Percentiles rank a stretch among this genome's conserved stretches.
These are phyloP conservation scores for Ataeniobius toweri DNA, from an alignment of 2,797 vertebrate genomes.

Conservation along the genomic window DNA sequence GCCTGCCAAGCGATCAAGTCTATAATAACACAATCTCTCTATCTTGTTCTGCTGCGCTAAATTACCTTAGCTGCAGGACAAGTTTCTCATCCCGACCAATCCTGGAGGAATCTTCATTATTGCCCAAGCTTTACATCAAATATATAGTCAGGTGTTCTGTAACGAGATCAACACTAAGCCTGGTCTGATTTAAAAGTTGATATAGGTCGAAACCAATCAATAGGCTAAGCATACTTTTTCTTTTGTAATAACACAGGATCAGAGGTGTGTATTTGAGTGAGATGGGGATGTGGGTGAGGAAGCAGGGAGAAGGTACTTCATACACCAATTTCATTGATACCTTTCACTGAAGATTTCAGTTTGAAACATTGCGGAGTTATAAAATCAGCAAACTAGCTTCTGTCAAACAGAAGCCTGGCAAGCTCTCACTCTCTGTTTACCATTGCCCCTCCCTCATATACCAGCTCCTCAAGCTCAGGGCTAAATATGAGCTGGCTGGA, in stretches of 20 bases:
- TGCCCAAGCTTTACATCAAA: slow-evolving; percentile 70
- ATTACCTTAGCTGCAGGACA: slow-evolving; percentile 72
- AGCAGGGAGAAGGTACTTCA: slow-evolving; percentile 20
- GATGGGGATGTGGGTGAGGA: neutral
- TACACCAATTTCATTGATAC: slow-evolving; percentile 17
- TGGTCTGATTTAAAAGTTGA: slow-evolving; percentile 76
- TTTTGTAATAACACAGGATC: slow-evolving; percentile 18
- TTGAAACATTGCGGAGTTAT: slow-evolving; percentile 22
- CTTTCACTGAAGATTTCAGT: slow-evolving; percentile 16
- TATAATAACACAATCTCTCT: slow-evolving; percentile 77
- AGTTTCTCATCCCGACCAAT: slow-evolving; percentile 49
- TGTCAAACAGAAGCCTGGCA: slow-evolving; percentile 38
- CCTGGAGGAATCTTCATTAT: slow-evolving; percentile 72
- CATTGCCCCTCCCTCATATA: slow-evolving; percentile 25
- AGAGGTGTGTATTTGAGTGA: neutral
- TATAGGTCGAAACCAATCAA: slow-evolving; percentile 62
- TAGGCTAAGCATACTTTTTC: slow-evolving; percentile 51
- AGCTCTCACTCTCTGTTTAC: slow-evolving; percentile 12
- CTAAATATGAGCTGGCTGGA: slow-evolving; percentile 60
- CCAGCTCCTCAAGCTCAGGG: slow-evolving; percentile 53
- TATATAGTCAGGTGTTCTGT: slow-evolving; percentile 67
- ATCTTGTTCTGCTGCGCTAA: slow-evolving; percentile 74
- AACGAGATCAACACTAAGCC: slow-evolving; percentile 71
- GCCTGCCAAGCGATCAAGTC: slow-evolving; percentile 77
- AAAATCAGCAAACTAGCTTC: slow-evolving; percentile 43